Conservation (phyloP, 2,888 invertebrate species). For the Morpho achilles region DNA sequence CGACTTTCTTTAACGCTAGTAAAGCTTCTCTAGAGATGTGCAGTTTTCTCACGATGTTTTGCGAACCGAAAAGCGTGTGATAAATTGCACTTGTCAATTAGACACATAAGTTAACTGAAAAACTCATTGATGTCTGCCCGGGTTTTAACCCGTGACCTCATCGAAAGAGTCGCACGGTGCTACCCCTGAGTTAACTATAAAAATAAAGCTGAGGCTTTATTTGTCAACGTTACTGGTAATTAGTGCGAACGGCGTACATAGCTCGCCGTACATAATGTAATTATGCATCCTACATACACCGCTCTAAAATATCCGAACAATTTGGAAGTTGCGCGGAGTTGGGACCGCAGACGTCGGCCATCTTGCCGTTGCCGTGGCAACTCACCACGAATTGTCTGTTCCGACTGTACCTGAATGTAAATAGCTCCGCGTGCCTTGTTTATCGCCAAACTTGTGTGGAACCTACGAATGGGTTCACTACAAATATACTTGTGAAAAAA, state of each 20-base stretch:
- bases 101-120: too few species aligned
- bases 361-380: slow-evolving; percentile 70
- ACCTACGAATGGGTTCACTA: slow-evolving; percentile 25
- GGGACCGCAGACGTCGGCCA: slow-evolving; percentile 72
- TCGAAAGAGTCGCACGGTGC: too few species aligned
- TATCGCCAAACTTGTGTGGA: slow-evolving; percentile 38
- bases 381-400: slow-evolving; percentile 66
- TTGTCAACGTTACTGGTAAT: slow-evolving; percentile 64
- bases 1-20: too few species aligned
- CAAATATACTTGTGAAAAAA: slow-evolving; percentile 16
- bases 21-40: too few species aligned
- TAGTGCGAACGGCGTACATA: slow-evolving; percentile 68
- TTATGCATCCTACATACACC: slow-evolving; percentile 70
- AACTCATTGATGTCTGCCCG: too few species aligned
- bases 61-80: too few species aligned
- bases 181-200: too few species aligned
- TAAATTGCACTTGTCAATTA: too few species aligned
- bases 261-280: slow-evolving; percentile 67
- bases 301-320: slow-evolving; percentile 74
- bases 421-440: slow-evolving; percentile 60
- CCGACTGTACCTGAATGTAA: slow-evolving; percentile 58
- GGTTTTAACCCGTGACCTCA: too few species aligned
- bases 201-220: neutral
- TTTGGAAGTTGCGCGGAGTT: slow-evolving; percentile 76
- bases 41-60: too few species aligned